Percentiles rank a stretch among this genome's conserved stretches.
These are phyloP conservation scores for Melanerpes aurifrons DNA, from an alignment of 2,113 vertebrate species.

Conservation along the genomic window DNA sequence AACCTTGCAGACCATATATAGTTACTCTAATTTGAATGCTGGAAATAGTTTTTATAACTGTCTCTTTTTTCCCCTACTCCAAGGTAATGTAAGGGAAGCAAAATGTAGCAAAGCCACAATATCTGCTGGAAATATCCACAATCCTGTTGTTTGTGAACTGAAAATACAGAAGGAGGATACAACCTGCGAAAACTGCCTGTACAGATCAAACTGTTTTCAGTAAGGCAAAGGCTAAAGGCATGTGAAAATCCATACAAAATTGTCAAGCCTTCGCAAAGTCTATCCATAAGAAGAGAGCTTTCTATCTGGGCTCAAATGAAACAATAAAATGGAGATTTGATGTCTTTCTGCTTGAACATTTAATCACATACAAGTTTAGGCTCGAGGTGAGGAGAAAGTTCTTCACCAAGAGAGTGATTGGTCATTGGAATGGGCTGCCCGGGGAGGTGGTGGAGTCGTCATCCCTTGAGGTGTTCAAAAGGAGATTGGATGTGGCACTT, in stretches of 20 bases:
- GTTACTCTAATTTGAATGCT: conserved; percentile 9
- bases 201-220: neutral
- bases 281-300: neutral
- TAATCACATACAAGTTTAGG: neutral
- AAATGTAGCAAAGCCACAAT: neutral
- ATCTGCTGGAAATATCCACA: neutral
- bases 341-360: neutral
- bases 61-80: neutral
- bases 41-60: conserved; percentile 9
- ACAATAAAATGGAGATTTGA: neutral
- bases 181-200: neutral
- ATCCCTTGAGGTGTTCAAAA: no score
- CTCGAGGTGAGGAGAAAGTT: no score
- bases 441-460: no score
- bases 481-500: no score
- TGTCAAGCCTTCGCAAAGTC: neutral
- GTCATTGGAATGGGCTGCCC: no score
- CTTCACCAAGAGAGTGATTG: no score
- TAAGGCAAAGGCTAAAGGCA: neutral
- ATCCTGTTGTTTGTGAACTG: neutral
- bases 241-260: neutral
- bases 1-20: neutral
- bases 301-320: neutral
- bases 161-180: neutral
- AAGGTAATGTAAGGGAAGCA: neutral